Base-by-base conservation (phyloP, 2,888 invertebrate species). In the Synergus japonicus region DNA sequence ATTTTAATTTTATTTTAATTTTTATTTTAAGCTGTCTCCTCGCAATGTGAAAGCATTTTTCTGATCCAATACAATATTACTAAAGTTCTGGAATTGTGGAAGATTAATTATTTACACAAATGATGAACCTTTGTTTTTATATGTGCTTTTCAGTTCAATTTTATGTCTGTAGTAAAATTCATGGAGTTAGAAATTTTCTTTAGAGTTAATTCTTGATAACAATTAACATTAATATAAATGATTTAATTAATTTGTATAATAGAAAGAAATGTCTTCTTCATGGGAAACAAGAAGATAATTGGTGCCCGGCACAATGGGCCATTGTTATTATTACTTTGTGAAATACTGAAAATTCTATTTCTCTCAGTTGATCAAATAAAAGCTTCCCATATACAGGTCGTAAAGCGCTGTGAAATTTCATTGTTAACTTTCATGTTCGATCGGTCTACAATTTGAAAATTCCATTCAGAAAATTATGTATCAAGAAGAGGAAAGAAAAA, bases 341-440 rank as follows among this genome's bases (percentile, higher is more conserved):
- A 73, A 49, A 49, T 54, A 73, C 37, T 73, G 49, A 49, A 69
- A 69, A 49, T 69, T 69, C 13, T n/a, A 46, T 69, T 49, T 69
- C n/a, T 37, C 15, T 73, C 46, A 9, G 12, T 49, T 73, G 37
- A 29, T 54, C 46, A 15, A 49, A 37, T 73, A 73, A 73, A 73
- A 73, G 69, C 37, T 73, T 69, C 22, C 13, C 22, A 69, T 46
- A 15, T 46, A 46, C 67, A 69, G 13, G 46, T 22, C 46, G 9
- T 8, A 46, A 49, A 49, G 37, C 29, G 15, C 44, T 29, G 46
- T 9, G 29, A 69, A 69, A 49, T 69, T 69, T 29, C 46, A 69
- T 69, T 69, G 69, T 69, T 49, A 49, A 18, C 2, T 3, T 18
- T 15, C 22, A 69, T 44, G 49, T 49, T 69, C 49, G 69, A 49